Evolutionary conservation across 2,888 invertebrate species (phyloP).

Genomic region (Zaprionus obscuricornis): DNA sequence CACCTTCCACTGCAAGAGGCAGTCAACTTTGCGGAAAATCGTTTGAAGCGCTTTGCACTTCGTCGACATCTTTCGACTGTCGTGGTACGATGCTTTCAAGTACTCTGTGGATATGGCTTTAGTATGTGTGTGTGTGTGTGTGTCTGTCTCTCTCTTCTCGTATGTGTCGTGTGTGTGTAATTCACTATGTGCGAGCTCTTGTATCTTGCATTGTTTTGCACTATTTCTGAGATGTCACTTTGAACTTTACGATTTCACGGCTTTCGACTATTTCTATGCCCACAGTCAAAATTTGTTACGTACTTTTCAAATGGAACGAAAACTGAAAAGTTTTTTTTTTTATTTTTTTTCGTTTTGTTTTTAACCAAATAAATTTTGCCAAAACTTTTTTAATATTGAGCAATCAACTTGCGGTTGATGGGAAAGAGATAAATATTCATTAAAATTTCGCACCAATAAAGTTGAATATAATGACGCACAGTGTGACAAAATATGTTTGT

Average conservation of each 20-base stretch:
- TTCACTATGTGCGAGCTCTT: constrained; percentile 13
- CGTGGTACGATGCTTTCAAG: constrained; percentile 51
- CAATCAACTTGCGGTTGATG: too few relatives aligned
- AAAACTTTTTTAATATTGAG: too few relatives aligned
- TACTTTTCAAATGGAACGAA: too few relatives aligned
- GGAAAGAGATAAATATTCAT: too few relatives aligned
- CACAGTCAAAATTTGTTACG: neutral
- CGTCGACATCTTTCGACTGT: constrained; percentile 70
- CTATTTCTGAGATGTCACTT: constrained; percentile 60
- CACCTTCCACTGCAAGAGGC: constrained; percentile 76
- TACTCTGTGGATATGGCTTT: constrained; percentile 27
- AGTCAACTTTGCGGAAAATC: constrained; percentile 78
- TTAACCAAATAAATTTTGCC: too few relatives aligned
- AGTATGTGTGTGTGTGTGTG: constrained; percentile 4
- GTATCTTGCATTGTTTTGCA: constrained; percentile 51
- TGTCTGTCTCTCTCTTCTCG: too few relatives aligned
- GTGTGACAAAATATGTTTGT: too few relatives aligned
- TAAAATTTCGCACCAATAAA: neutral
- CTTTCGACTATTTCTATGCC: constrained; percentile 20
- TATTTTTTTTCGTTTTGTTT: too few relatives aligned
- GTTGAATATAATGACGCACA: too few relatives aligned
- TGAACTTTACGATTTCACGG: constrained; percentile 55
- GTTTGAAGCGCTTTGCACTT: constrained; percentile 78
- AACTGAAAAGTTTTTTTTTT: too few relatives aligned
- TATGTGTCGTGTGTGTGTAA: constrained; percentile 6